Conservation (phyloP, 2,888 invertebrate genomes). For the Drosophila falleni region DNA sequence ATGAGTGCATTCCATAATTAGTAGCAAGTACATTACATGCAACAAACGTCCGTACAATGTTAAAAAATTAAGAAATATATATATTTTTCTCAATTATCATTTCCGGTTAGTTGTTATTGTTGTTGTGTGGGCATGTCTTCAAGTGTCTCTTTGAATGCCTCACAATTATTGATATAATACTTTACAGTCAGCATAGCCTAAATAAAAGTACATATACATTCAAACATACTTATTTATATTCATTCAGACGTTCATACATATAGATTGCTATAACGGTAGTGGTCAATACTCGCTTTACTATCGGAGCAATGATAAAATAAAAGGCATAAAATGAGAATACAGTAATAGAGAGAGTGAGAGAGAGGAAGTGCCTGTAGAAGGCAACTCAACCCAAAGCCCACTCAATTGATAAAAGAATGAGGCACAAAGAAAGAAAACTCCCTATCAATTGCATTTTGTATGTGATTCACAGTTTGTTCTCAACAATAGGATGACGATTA, state of each 20-base stretch:
- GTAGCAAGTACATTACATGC: constrained; percentile 52
- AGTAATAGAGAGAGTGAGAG: constrained; percentile 61
- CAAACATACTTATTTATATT: constrained; percentile 1
- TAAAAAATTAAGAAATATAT: constrained; percentile 64
- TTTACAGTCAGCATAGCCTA: constrained; percentile 20
- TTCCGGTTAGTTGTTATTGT: constrained; percentile 60
- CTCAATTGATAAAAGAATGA: constrained; percentile 63
- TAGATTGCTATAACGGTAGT: constrained; percentile 59
- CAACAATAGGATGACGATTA: constrained; percentile 52
- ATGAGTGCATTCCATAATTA: constrained; percentile 78
- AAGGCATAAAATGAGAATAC: constrained; percentile 29
- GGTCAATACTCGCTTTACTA: constrained; percentile 30
- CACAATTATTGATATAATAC: constrained; percentile 39
- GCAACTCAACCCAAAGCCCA: constrained; percentile 24
- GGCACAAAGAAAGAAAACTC: constrained; percentile 57
- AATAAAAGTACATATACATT: constrained; percentile 18
- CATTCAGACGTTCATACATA: not conserved
- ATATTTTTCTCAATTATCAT: constrained; percentile 74
- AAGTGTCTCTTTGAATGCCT: constrained; percentile 33
- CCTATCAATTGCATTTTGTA: constrained; percentile 60
- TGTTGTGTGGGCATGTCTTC: constrained; percentile 21
- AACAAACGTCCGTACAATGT: constrained; percentile 41
- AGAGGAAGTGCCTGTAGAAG: constrained; percentile 65
- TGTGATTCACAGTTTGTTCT: constrained; percentile 41
- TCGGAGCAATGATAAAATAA: constrained; percentile 37